phyloP scores from a whole-genome alignment of 2,113 vertebrate species.

The Paralichthys olivaceus region DNA sequence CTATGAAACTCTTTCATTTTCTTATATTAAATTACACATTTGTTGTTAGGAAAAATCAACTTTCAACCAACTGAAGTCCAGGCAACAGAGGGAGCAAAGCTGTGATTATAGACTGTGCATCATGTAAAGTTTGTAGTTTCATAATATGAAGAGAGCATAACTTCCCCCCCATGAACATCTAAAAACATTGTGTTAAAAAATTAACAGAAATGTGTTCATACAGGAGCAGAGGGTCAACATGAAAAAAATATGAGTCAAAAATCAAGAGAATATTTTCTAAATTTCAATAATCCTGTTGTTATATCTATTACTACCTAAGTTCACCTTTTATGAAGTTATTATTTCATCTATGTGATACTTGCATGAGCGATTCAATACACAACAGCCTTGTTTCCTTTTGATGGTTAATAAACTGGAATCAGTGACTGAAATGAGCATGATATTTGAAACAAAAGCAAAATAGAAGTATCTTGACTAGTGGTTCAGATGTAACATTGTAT shows the following conservation, averaged over 20 bases:
- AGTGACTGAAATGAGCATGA: background rate
- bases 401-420: background rate
- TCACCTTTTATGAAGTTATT: constrained; percentile 18
- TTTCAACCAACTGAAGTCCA: background rate
- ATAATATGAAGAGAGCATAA: background rate
- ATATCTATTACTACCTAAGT: background rate
- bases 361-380: background rate
- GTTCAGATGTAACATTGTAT: background rate
- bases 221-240: background rate
- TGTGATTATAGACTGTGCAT: background rate
- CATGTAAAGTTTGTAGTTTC: background rate
- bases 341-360: background rate
- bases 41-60: background rate
- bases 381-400: background rate
- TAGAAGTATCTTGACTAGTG: background rate
- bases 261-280: constrained; percentile 23
- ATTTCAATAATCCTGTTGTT: background rate
- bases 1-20: background rate
- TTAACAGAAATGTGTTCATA: background rate
- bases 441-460: background rate
- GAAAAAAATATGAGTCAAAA: constrained; percentile 2
- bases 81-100: background rate
- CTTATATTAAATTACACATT: background rate
- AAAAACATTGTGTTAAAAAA: background rate
- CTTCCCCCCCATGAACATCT: no score